phyloP scores from a whole-genome alignment of 2,797 vertebrate genomes.

The Pipistrellus nathusii region DNA sequence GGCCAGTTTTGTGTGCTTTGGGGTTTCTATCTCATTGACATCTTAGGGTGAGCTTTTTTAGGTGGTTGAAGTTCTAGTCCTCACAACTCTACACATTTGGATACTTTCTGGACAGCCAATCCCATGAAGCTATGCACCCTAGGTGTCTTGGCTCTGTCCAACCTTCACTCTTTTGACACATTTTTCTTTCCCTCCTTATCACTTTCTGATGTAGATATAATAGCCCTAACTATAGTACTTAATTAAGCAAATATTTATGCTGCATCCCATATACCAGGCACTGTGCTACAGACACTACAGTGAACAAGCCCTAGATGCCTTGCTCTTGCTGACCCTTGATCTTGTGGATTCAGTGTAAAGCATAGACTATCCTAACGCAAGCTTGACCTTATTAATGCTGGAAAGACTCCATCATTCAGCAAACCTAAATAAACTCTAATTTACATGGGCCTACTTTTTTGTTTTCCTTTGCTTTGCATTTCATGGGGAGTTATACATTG shows the following conservation, averaged over 20 bases:
- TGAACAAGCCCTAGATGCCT: not conserved
- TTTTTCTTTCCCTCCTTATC: not conserved
- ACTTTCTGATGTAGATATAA: not conserved
- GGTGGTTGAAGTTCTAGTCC: not conserved
- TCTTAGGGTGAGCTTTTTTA: not conserved
- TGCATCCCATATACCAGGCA: not conserved
- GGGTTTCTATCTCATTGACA: not conserved
- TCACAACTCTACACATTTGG: not conserved
- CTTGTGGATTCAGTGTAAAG: not conserved
- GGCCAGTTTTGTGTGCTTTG: not conserved
- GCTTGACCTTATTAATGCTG: not conserved
- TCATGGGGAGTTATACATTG: not conserved
- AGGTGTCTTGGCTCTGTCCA: not conserved
- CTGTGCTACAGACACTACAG: not conserved
- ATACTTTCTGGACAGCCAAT: not conserved
- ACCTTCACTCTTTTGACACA: not conserved
- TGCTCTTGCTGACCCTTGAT: not conserved
- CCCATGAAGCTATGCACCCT: not conserved
- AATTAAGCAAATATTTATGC: constrained; percentile 41
- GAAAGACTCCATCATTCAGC: not conserved
- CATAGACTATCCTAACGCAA: not conserved
- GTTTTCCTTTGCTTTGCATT: not conserved
- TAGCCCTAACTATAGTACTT: not conserved
- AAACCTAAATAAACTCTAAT: not conserved
- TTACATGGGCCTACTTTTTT: not conserved